A percentile compares a stretch with the other conserved stretches of the same genome.
These are phyloP conservation scores for Netelia inedita DNA, from an alignment of 2,888 invertebrate species.

Conservation along the genomic window DNA sequence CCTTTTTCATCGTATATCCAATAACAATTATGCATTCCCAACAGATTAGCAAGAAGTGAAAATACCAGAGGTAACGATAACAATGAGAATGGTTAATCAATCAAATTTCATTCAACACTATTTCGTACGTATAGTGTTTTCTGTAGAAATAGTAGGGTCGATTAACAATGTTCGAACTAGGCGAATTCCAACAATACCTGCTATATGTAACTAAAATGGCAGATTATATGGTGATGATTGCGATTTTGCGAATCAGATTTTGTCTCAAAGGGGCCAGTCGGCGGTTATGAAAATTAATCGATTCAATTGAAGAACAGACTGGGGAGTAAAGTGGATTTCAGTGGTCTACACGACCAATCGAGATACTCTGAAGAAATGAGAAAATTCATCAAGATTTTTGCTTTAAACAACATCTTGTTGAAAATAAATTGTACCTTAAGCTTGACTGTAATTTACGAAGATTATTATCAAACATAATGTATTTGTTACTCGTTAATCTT, in stretches of 20 bases:
- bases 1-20: constrained; percentile 57
- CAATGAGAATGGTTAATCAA: constrained; percentile 53
- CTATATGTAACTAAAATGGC: constrained; percentile 56
- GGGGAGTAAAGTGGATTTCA: constrained; percentile 1
- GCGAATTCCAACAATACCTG: constrained; percentile 60
- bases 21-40: constrained; percentile 81
- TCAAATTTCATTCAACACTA: constrained; percentile 76
- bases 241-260: not conserved
- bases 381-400: too few species aligned
- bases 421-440: too few species aligned
- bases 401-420: too few species aligned
- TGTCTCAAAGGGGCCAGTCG: constrained; percentile 20
- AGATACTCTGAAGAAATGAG: too few species aligned
- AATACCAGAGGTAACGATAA: constrained; percentile 41
- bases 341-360: too few species aligned
- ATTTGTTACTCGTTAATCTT: too few species aligned
- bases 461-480: too few species aligned
- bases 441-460: too few species aligned
- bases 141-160: constrained; percentile 5
- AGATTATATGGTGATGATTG: constrained; percentile 19
- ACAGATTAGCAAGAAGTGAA: constrained; percentile 74
- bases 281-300: constrained; percentile 39
- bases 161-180: constrained; percentile 73
- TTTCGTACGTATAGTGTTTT: constrained; percentile 56
- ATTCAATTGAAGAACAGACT: constrained; percentile 27